Conservation (phyloP, 2,113 vertebrate genomes). For the Arothron firmamentum region DNA sequence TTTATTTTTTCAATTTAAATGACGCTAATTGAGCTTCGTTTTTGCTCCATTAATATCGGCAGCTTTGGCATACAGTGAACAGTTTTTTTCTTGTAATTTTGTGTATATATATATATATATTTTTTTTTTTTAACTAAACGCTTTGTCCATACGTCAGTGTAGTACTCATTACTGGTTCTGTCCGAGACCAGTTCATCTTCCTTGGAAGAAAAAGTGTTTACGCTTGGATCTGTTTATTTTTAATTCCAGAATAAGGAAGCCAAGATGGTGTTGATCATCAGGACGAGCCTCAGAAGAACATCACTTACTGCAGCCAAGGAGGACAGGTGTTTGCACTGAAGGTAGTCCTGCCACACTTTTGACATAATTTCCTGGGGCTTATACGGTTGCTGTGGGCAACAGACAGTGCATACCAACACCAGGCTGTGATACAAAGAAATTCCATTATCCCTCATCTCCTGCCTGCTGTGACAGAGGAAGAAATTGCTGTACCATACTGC, state of each 20-base stretch:
- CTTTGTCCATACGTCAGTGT: constrained; percentile 7
- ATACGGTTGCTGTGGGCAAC: constrained; percentile 34
- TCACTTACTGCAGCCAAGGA: constrained; percentile 14
- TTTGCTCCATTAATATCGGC: neutral
- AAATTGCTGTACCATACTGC: constrained; percentile 45
- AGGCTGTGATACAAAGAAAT: constrained; percentile 46
- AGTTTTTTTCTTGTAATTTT: neutral
- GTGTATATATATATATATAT: constrained; percentile 8
- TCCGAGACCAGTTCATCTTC: too few relatives aligned
- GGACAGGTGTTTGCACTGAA: constrained; percentile 60
- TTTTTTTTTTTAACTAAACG: constrained; percentile 25
- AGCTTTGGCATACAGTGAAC: constrained; percentile 17
- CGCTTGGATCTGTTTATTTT: too few relatives aligned
- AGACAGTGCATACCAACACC: constrained; percentile 33
- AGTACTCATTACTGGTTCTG: constrained; percentile 13
- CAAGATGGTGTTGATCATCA: constrained; percentile 50
- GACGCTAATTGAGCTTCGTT: neutral
- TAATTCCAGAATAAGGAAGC: neutral
- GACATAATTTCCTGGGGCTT: constrained; percentile 7
- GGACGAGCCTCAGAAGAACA: constrained; percentile 44
- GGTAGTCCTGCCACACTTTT: constrained; percentile 30
- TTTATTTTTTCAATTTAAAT: neutral
- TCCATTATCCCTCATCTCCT: constrained; percentile 53
- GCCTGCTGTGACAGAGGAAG: constrained; percentile 45
- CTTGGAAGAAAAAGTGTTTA: too few relatives aligned